phyloP scores from a whole-genome alignment of 2,797 vertebrate species.

The Cuniculus paca region DNA sequence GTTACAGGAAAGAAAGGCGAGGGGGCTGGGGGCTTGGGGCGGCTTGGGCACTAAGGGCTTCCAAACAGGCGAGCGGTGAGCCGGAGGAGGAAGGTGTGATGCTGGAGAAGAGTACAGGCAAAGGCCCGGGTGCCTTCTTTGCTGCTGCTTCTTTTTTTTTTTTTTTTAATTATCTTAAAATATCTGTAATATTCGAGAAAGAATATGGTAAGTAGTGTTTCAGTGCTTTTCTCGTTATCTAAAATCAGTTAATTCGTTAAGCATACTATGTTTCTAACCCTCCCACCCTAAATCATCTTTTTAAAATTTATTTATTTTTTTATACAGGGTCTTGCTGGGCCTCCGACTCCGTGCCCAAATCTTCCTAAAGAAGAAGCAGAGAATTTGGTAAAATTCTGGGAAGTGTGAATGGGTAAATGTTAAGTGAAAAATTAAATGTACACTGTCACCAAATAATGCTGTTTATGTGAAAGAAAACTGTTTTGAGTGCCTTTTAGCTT shows the following conservation, averaged over 20 bases:
- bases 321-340: too few relatives aligned
- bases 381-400: background rate
- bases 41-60: background rate
- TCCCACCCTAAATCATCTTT: background rate
- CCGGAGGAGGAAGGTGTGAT: background rate
- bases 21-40: background rate
- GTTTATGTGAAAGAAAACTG: background rate
- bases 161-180: background rate
- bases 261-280: background rate
- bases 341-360: background rate
- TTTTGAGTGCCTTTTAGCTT: background rate
- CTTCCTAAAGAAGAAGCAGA: background rate
- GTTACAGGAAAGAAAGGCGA: background rate
- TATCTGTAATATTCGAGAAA: background rate
- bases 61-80: background rate
- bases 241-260: background rate
- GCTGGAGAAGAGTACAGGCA: background rate
- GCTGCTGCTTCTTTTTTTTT: background rate
- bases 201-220: background rate
- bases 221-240: background rate
- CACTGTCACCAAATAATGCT: background rate
- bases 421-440: background rate
- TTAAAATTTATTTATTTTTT: too few relatives aligned
- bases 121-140: background rate
- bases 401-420: too few relatives aligned